Evolutionary conservation across 2,888 invertebrate genomes (phyloP).

Genomic region (Drosophila borealis): DNA sequence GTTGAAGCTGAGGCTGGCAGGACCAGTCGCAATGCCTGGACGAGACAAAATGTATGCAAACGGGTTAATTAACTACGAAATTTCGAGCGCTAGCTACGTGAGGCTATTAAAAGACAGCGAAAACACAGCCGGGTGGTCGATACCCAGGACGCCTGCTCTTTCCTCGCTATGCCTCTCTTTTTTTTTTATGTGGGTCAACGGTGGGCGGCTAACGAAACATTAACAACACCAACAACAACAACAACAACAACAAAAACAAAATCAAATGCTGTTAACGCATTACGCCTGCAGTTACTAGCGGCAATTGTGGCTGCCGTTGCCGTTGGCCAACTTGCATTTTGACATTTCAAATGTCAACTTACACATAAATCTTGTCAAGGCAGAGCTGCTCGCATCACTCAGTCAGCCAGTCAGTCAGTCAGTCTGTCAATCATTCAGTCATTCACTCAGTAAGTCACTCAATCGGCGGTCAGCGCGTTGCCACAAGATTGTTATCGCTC

Average conservation of each 20-base stretch:
- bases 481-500: conserved; percentile 69
- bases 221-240: conserved; percentile 31
- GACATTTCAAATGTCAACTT: conserved; percentile 79
- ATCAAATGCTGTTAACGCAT: conserved; percentile 38
- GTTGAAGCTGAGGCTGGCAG: conserved; percentile 39
- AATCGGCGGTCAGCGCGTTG: conserved; percentile 54
- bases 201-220: conserved; percentile 73
- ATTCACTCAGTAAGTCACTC: conserved; percentile 46
- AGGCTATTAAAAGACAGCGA: conserved; percentile 50
- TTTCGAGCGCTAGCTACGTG: conserved; percentile 63
- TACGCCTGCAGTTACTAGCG: conserved; percentile 34
- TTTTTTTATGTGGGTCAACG: conserved; percentile 58
- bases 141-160: conserved; percentile 5
- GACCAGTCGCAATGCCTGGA: conserved; percentile 46
- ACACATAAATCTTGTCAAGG: conserved; percentile 54
- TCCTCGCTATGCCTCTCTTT: conserved; percentile 9
- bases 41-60: conserved; percentile 76
- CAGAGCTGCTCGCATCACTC: conserved; percentile 44
- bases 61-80: conserved; percentile 80
- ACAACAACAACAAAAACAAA: conserved; percentile 18
- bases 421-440: conserved; percentile 26
- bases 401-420: conserved; percentile 36
- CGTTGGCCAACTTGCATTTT: conserved; percentile 57
- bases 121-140: conserved; percentile 64
- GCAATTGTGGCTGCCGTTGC: conserved; percentile 24